These are phyloP conservation scores for Seira ritae DNA, from an alignment of 2,888 invertebrate genomes.

Conservation along the genomic window DNA sequence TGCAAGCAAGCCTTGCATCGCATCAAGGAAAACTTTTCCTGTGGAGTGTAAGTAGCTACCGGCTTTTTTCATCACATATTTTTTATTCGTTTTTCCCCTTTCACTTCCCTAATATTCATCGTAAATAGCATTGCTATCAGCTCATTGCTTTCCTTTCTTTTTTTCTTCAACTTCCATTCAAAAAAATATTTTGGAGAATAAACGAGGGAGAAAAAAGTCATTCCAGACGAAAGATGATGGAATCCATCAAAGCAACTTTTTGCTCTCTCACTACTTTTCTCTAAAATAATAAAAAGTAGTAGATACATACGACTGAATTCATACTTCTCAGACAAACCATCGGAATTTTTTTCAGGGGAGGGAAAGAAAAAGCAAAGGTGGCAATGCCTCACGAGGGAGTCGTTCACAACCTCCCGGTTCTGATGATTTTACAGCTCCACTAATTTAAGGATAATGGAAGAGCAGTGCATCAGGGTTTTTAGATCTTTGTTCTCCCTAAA, in stretches of 20 bases:
- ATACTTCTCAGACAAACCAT: too few species aligned
- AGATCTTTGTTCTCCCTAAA: too few species aligned
- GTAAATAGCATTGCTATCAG: conserved; percentile 24
- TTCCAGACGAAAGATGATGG: conserved; percentile 51
- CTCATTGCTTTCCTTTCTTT: conserved; percentile 25
- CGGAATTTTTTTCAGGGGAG: too few species aligned
- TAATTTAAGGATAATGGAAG: conserved; percentile 69
- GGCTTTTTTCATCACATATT: neutral
- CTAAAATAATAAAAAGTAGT: conserved; percentile 6
- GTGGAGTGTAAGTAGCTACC: too few species aligned
- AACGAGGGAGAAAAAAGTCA: conserved; percentile 45
- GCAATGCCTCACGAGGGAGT: conserved; percentile 67
- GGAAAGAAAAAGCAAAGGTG: conserved; percentile 63
- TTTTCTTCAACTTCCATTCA: neutral
- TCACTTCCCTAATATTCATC: conserved; percentile 22
- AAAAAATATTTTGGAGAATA: conserved; percentile 29
- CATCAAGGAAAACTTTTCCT: too few species aligned
- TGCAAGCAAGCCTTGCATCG: too few species aligned
- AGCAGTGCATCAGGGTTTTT: conserved; percentile 29
- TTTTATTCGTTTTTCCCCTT: conserved; percentile 4
- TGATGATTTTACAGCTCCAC: conserved; percentile 72
- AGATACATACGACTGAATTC: too few species aligned
- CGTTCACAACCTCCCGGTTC: conserved; percentile 63
- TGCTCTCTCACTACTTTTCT: conserved; percentile 15
- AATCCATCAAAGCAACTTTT: conserved; percentile 52